Evolutionary conservation across 1,140 invertebrate species (phyloP).

Genomic region (Drosophila nasuta): DNA sequence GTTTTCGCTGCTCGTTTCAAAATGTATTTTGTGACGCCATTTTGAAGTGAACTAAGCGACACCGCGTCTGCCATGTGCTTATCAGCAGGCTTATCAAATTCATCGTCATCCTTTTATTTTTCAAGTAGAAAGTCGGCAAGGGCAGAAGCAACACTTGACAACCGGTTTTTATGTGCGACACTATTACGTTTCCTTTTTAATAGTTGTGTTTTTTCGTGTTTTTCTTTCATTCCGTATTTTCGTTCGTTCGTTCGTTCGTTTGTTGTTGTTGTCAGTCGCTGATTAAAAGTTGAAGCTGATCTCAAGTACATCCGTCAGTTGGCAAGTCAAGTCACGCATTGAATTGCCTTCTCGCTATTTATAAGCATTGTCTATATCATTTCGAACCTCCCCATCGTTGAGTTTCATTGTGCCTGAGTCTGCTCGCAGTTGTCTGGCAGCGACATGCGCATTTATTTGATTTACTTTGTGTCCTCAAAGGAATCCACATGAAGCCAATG

Average conservation of each 20-base stretch:
- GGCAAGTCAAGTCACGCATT: slow-evolving; percentile 75
- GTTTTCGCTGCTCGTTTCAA: slow-evolving; percentile 81
- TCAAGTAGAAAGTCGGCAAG: neutral
- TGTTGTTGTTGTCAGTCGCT: slow-evolving; percentile 61
- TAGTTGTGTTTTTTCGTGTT: slow-evolving; percentile 43
- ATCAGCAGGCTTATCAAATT: slow-evolving; percentile 80
- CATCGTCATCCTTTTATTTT: slow-evolving; percentile 57
- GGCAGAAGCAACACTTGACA: neutral
- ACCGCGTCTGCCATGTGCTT: slow-evolving; percentile 57
- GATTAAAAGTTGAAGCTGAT: slow-evolving; percentile 77
- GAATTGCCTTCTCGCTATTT: slow-evolving; percentile 64
- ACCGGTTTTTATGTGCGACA: slow-evolving; percentile 51
- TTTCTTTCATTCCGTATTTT: neutral
- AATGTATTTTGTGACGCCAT: slow-evolving; percentile 82
- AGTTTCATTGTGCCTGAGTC: slow-evolving; percentile 17
- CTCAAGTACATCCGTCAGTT: slow-evolving; percentile 72
- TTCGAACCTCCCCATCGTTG: neutral
- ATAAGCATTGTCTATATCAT: slow-evolving; percentile 53
- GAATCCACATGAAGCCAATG: slow-evolving; percentile 55
- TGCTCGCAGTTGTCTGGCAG: slow-evolving; percentile 59
- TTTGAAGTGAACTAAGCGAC: slow-evolving; percentile 67
- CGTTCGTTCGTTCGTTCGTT: neutral
- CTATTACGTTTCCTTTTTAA: slow-evolving; percentile 71
- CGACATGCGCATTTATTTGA: slow-evolving; percentile 70
- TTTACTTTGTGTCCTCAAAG: slow-evolving; percentile 63